Base-by-base conservation (phyloP, 2,113 vertebrate species). In the Porphyrio hochstetteri region DNA sequence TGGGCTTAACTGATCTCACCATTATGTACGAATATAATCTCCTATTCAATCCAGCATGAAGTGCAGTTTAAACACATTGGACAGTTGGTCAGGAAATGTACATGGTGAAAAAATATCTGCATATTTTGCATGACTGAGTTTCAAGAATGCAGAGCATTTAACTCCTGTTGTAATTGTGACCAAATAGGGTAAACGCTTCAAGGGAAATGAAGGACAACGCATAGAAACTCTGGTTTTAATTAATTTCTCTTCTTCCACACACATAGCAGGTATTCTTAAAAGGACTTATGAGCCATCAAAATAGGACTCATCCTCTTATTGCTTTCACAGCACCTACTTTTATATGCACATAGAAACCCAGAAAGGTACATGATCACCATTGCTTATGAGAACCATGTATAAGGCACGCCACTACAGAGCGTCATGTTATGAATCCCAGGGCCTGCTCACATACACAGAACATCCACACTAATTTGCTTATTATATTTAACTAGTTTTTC, bases 401-500 rank as follows among this genome's bases (percentile, higher is more conserved):
- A 33, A 68, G 38, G 64, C 29, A 46, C 17, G 76, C 57, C 71
- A 28, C 27, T 91, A 35, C 50, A 79, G 33, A 91, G 67, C 40
- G 38, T 52, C 9, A 13, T 28, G 42, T 53, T 81, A 83, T 27
- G 52, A 76, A 88, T 79, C 65, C 33, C 77, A 96, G 88, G 55
- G 83, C 71, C 59, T 67, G 76, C 42, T 81, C 63, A 68, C n/a
- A 82, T 36, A 20, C 61, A 89, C n/a, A 59, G 55, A 69, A 13
- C 4, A 38, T 42, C 50, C 78, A 92, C n/a, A 69, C 24, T 53
- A 44, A 53, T 83, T 77, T 55, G 78, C 56, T 50, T 74, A 88
- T 42, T 91, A 86, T 86, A 93, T 71, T 63, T 67, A 75, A 92
- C n/a, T 46, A 68, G 8, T 59, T 97, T 84, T 94, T 70, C 57